These are phyloP conservation scores for Candoia aspera DNA, from an alignment of 2,113 vertebrate species.

Conservation along the genomic window DNA sequence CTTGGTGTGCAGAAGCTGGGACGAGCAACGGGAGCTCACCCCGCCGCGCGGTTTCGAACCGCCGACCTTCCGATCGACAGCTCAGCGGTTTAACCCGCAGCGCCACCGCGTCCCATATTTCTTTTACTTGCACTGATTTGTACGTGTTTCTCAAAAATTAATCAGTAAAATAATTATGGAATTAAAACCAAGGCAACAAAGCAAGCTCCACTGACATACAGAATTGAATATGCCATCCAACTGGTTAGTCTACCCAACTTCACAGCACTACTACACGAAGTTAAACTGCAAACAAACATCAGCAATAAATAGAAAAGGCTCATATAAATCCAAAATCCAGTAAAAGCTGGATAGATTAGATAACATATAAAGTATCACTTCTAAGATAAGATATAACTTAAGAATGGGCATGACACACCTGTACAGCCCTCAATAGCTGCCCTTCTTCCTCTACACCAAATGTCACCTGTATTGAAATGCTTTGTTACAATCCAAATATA, in stretches of 20 bases:
- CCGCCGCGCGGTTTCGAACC: too few species aligned
- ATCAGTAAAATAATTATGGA: not conserved
- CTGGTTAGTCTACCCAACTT: slow-evolving; percentile 59
- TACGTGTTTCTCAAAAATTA: slow-evolving; percentile 24
- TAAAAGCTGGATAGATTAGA: slow-evolving; percentile 61
- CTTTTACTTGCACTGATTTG: not conserved
- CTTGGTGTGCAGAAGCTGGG: too few species aligned
- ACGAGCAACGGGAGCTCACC: too few species aligned
- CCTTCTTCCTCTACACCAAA: slow-evolving; percentile 93
- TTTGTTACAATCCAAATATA: slow-evolving; percentile 74
- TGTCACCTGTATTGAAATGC: slow-evolving; percentile 89
- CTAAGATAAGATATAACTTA: slow-evolving; percentile 65
- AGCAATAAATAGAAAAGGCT: slow-evolving; percentile 47
- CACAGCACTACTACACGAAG: slow-evolving; percentile 54
- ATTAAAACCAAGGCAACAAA: slow-evolving; percentile 26
- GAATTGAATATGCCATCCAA: slow-evolving; percentile 21
- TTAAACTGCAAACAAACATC: slow-evolving; percentile 13
- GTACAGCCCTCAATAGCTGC: slow-evolving; percentile 78
- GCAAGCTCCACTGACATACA: slow-evolving; percentile 60
- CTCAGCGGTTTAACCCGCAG: too few species aligned
- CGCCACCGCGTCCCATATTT: too few species aligned
- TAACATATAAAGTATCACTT: slow-evolving; percentile 73
- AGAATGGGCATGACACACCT: slow-evolving; percentile 83
- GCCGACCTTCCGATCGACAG: too few species aligned
- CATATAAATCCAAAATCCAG: slow-evolving; percentile 23